Base-by-base conservation (phyloP, 2,797 vertebrate species). In the Pagetopsis macropterus region DNA sequence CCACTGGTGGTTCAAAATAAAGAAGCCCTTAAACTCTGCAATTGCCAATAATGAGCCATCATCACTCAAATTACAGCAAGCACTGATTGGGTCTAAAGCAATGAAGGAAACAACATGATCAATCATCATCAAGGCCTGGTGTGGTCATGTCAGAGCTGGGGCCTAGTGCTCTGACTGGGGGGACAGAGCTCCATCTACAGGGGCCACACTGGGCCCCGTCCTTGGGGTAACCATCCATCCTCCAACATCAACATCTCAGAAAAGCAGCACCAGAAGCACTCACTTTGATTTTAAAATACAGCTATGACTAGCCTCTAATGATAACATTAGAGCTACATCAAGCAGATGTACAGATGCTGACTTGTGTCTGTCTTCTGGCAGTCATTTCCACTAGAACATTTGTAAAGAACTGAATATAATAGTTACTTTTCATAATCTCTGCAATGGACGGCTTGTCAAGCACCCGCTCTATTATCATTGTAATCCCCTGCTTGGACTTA, bases 71-170 rank as follows among this genome's bases (percentile, higher is more conserved):
- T 99, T 97, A 98, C 95, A 97, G 95, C 93, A 92, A 95, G 94
- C 96, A 94, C 97, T 98, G 97, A 99, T 98, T 98, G 96, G 96
- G 96, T 98, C 97, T 97, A 97, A 96, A 96, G 95, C 97, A 98
- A 98, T 99, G 96, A 98, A 97, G 96, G 96, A 98, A 97, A 96
- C 96, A 98, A 96, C 96, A 97, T 90, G 91, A 99, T 99, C 97
- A 97, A 99, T 99, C 98, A 97, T 96, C 96, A 97, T 99, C 97
- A 97, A 95, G 87, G 91, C 91, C 91, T 88, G 90, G 95, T 95
- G 94, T 96, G 94, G 88, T 95, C 94, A 94, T 94, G 91, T 96
- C 94, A 92, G 87, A 87, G 90, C 77, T 88, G 63, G 75, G 92
- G 92, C 85, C 91, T 86, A 75, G 85, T 83, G 91, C 88, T 79